Evolutionary conservation across 2,797 vertebrate species (phyloP), one percentile per base, ranked within the genome.

Genomic region (Lutjanus argentimaculatus): DNA sequence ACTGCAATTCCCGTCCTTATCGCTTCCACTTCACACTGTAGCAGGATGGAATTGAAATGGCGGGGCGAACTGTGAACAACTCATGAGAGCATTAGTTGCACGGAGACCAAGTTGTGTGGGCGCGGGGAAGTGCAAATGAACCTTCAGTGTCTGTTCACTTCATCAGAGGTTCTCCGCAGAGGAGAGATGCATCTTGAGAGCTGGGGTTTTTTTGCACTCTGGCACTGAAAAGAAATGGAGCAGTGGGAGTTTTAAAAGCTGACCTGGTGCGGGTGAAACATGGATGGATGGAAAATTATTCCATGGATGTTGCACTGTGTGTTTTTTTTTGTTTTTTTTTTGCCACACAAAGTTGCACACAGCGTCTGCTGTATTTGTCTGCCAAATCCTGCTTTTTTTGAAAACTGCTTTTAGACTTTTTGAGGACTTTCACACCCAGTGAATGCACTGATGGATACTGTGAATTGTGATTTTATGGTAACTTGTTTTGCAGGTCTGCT

Each of bases 21-120:
- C 13, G 2, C 55, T 70, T 25, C 22, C 57, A 58, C 67, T 67
- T 72, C 75, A 67, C 72, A 48, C 53, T 17, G 57, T 0, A 12
- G 25, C 52, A 55, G 56, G 19, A 77, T 10, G 69, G 69, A 78
- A 59, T 8, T 59, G 22, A 72, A 83, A 83, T 16, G 46, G 46
- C 45, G 15, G 46, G 66, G 43, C 17, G 1, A 42, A 58, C 63
- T 67, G 67, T 61, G 72, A 88, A 73, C 42, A 36, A 82, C 83
- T 72, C 74, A 85, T 64, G 59, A 81, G 79, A 79, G 87, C 79
- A 51, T 82, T 72, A 59, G 71, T 53, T 67, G 77, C 49, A 22
- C 8, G 0, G 59, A 84, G 83, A 80, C 63, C 77, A 79, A 75
- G 77, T 36, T 84, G 89, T 49, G 90, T 92, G 88, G 90, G 93